A percentile compares a stretch with the other conserved stretches of the same genome.
phyloP scores from a whole-genome alignment of 2,113 vertebrate species.

The Phrynosoma blainvillii region DNA sequence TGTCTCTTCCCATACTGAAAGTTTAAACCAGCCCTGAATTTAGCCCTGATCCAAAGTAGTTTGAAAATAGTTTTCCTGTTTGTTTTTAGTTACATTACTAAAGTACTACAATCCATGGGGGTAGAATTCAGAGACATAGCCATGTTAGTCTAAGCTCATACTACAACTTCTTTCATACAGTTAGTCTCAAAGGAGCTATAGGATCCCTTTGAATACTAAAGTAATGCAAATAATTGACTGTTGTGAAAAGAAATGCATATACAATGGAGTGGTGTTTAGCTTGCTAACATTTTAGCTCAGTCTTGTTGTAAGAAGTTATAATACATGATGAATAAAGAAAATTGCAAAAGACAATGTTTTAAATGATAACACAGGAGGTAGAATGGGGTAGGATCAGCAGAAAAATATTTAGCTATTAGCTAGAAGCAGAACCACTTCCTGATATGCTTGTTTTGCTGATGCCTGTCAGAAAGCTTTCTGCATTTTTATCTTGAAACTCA shows the following conservation, averaged over 20 bases:
- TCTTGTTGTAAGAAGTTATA: background rate
- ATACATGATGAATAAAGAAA: background rate
- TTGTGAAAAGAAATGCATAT: background rate
- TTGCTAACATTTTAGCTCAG: background rate
- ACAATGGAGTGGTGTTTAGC: background rate
- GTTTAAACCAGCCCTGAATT: too few relatives aligned
- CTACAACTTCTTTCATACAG: too few relatives aligned
- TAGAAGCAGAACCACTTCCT: slow-evolving; percentile 7
- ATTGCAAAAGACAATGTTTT: background rate
- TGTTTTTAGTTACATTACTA: too few relatives aligned
- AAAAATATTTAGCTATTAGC: background rate
- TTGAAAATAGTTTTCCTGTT: too few relatives aligned
- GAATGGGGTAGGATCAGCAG: background rate
- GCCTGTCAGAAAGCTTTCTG: background rate
- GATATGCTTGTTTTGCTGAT: background rate
- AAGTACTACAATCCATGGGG: too few relatives aligned
- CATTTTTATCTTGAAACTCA: background rate
- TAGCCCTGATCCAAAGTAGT: too few relatives aligned
- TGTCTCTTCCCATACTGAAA: too few relatives aligned
- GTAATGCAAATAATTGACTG: background rate
- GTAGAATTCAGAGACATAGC: too few relatives aligned
- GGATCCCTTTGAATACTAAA: too few relatives aligned
- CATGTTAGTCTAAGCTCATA: too few relatives aligned
- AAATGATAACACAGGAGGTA: background rate
- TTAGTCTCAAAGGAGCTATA: too few relatives aligned